Evolutionary conservation across 2,797 vertebrate species (phyloP), one percentile per base, ranked within the genome.

Genomic region (Acanthiza pusilla): DNA sequence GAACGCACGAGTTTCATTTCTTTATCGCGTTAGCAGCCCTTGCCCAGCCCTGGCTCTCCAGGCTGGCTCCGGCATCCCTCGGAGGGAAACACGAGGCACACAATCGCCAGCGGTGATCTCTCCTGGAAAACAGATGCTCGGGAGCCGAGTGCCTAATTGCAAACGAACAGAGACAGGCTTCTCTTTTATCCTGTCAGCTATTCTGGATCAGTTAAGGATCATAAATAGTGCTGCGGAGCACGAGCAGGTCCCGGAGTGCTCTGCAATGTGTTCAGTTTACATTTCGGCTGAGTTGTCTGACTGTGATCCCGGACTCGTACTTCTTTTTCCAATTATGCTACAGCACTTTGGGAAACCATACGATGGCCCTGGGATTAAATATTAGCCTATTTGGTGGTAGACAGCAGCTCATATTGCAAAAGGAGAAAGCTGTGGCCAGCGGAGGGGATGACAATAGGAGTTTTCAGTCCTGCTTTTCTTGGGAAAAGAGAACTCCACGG

Each of bases 171-270:
- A 77, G 50, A 71, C 65, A 40, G 61, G 61, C 45, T 89, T 30
- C 0, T 89, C 67, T 92, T 74, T 85, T 63, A 80, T 48, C 81
- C 75, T 53, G 72, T 93, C 87, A 87, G 87, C 81, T 87, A 4
- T 47, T 92, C n/a, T 45, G 65, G 34, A 89, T 57, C 85, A 83
- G 91, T 58, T 71, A 65, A 61, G 91, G 57, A 80, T 23, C 91
- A 65, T 48, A 77, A 94, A 71, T 10, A 85, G 57, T 1, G 26
- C 68, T 73, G 48, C 11, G 81, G 63, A 75, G 42, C 63, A 70
- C 7, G 1, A 51, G 71, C 63, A 38, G 42, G 89, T 53, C 91
- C 53, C 2, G 0, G 16, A 36, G 70, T 26, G 42, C 93, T 67
- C 22, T n/a, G 66, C 58, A 74, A 42, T 7, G 38, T 27, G 38